phyloP scores from a whole-genome alignment of 2,888 invertebrate genomes.

The Ethmia dodecea region DNA sequence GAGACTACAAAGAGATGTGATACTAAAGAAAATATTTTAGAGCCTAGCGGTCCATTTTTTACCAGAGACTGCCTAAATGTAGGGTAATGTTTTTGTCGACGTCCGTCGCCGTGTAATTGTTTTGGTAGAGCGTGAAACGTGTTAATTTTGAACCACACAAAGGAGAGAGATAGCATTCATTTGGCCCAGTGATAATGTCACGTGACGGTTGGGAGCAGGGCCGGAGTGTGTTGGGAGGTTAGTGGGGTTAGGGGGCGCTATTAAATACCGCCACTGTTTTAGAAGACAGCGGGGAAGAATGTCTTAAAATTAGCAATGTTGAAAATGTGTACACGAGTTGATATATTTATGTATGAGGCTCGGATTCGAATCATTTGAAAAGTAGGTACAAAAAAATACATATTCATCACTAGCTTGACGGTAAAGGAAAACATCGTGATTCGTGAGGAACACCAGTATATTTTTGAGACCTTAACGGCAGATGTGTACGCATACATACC shows the following conservation, averaged over 20 bases:
- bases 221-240: background rate
- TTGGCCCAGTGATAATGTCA: background rate
- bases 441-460: too few species aligned
- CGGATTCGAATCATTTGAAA: background rate
- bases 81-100: too few species aligned
- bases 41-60: too few species aligned
- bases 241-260: background rate
- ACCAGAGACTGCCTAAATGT: too few species aligned
- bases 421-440: too few species aligned
- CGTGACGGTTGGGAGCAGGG: background rate
- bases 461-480: too few species aligned
- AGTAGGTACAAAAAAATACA: too few species aligned
- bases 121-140: conserved; percentile 6
- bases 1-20: too few species aligned
- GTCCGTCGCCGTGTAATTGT: conserved; percentile 7
- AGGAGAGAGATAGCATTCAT: conserved; percentile 10
- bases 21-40: too few species aligned
- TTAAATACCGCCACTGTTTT: background rate
- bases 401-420: too few species aligned
- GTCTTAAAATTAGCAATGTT: background rate
- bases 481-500: too few species aligned
- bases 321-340: background rate
- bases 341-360: too few species aligned
- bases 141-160: conserved; percentile 11
- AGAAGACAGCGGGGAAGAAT: background rate